Conservation (phyloP, 2,113 vertebrate species). For the Tinamus guttatus region DNA sequence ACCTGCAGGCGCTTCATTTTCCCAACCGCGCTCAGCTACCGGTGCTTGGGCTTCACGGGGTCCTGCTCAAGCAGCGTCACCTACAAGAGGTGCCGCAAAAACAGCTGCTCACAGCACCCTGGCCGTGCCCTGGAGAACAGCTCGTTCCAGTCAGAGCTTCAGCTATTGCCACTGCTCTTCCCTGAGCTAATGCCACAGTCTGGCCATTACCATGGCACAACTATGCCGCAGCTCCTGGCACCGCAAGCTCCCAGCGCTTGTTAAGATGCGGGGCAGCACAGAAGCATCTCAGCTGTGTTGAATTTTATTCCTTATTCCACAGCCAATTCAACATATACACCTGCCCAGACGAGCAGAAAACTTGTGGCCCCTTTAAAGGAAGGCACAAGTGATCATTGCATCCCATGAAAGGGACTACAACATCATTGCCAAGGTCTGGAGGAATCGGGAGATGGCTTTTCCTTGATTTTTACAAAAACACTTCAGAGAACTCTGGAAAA, state of each 20-base stretch:
- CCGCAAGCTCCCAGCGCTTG: not conserved
- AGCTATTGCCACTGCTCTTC: not conserved
- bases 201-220: not conserved
- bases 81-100: not conserved
- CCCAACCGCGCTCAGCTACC: not conserved
- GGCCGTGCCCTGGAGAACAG: not conserved
- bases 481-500: not conserved
- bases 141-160: not conserved
- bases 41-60: rapidly evolving
- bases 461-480: not conserved
- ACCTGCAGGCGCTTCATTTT: not conserved
- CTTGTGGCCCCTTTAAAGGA: not conserved
- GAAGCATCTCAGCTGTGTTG: not conserved
- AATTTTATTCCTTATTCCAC: not conserved
- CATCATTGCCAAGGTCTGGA: not conserved
- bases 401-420: not conserved
- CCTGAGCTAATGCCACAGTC: rapidly evolving
- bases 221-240: rapidly evolving
- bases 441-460: not conserved
- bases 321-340: not conserved
- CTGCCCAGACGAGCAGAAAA: not conserved
- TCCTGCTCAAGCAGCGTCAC: not conserved
- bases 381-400: not conserved
- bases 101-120: not conserved
- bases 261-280: not conserved